Evolutionary conservation across 2,797 vertebrate genomes (phyloP), one percentile per base, ranked within the genome.

Genomic region (Sphenodon punctatus): DNA sequence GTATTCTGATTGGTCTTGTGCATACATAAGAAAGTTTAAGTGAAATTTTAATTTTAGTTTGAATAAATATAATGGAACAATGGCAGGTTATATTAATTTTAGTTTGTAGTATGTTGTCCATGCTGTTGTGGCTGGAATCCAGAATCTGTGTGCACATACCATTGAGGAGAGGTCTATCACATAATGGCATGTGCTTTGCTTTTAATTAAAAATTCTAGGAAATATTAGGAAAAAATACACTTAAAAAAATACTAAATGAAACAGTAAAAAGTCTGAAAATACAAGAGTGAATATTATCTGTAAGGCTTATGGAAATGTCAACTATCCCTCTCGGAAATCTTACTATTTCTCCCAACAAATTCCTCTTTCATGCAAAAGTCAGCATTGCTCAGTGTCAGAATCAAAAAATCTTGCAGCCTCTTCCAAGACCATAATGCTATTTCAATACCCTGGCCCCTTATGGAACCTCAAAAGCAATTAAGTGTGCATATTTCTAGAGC

Each of bases 331-430:
- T 55, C 49, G 51, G 25, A 20, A 19, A 36, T n/a, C 68, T 70
- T 39, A 15, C 39, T 9, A 0, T 8, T 22, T 77, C 34, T 38
- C 8, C 43, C 0, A 0, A 17, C 14, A 25, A 81, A 39, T 34
- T 1, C 0, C 32, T 55, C 30, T 53, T 59, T n/a, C 30, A 61
- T 43, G 25, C 46, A 27, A 65, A 45, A 71, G 70, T 32, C 60
- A 14, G 48, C 75, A 78, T 36, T 0, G 0, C 23, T 3, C 63
- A 1, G 9, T 63, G 27, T 12, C 2, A 1, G 58, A 38, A 58
- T 11, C 30, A 32, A 13, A 36, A 65, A 36, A 0, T 0, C 10
- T 72, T 51, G 23, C 22, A 67, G 53, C 51, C 22, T 3, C 1
- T 0, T 17, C 32, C 0, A 0, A 15, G 32, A 67, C 70, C 23